These are phyloP conservation scores for Carabus problematicus DNA, from an alignment of 2,888 invertebrate species.

Conservation along the genomic window DNA sequence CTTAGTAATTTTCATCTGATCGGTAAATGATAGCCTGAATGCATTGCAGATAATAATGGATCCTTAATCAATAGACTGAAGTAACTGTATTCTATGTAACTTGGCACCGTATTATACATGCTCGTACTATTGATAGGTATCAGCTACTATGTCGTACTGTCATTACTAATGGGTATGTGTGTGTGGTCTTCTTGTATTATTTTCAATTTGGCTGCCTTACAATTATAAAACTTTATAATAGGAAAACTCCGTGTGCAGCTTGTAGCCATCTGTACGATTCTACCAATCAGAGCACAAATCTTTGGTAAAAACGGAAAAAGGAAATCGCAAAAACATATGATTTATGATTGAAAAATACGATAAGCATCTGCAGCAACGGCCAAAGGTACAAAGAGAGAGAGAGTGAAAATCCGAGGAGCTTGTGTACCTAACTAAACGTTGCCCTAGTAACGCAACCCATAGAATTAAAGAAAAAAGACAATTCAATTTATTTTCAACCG, in stretches of 20 bases:
- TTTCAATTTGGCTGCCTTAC: too few relatives aligned
- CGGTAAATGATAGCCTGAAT: too few relatives aligned
- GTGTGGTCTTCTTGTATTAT: too few relatives aligned
- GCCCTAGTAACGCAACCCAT: slow-evolving; percentile 6
- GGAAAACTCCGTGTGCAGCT: slow-evolving; percentile 1
- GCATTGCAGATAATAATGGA: too few relatives aligned
- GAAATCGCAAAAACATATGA: slow-evolving; percentile 36
- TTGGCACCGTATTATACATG: too few relatives aligned
- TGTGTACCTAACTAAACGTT: too few relatives aligned
- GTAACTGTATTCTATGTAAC: too few relatives aligned
- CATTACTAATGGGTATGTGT: too few relatives aligned
- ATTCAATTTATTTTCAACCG: slow-evolving; percentile 37
- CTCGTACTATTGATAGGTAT: too few relatives aligned
- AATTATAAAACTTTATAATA: slow-evolving; percentile 25
- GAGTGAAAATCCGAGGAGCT: not conserved
- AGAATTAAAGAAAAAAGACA: slow-evolving; percentile 39
- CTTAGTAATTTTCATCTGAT: too few relatives aligned
- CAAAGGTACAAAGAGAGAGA: not conserved
- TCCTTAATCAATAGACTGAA: too few relatives aligned
- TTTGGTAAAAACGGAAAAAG: slow-evolving; percentile 32
- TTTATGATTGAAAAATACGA: slow-evolving; percentile 42
- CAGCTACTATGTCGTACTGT: too few relatives aligned
- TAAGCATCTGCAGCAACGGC: slow-evolving; percentile 36
- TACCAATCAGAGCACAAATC: slow-evolving; percentile 28
- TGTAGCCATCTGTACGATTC: slow-evolving; percentile 16